Evolutionary conservation across 2,888 invertebrate species (phyloP), one percentile per base, ranked within the genome.

Genomic region (Lasioglossum zephyrum): DNA sequence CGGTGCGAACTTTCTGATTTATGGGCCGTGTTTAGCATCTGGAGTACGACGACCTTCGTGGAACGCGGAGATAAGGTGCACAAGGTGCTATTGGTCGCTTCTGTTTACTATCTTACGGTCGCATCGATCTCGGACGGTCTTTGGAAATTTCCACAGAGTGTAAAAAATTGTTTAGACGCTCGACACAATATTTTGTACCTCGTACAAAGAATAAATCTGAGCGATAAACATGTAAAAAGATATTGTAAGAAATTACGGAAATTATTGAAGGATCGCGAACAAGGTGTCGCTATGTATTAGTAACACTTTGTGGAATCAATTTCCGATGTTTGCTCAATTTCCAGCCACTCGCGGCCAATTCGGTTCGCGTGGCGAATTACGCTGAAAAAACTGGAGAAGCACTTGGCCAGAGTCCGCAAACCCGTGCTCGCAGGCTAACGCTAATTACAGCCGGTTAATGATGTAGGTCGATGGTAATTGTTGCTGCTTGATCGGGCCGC

Each of bases 401-500:
- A 44, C 60, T 84, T 44, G 41, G 49, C 69, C 63, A 44, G 49
- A 60, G 60, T 74, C 49, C 74, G 36, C 60, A 41, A 36, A 31
- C 47, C 69, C 81, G 66, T 47, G 76, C 60, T 22, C 53, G 49
- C 13, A 41, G 22, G 18, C 22, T 49, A 83, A 77, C 53, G 84
- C 74, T 83, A 78, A 84, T 83, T 78, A 70, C 49, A 70, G 16
- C 41, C n/a, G 39, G 63, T 31, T 74, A 82, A 84, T 53, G 83
- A 84, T 84, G 77, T 82, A 82, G 84, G 84, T 84, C 84, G 84
- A 83, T 63, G 77, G 77, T 78, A 82, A 84, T 84, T 82, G 82
- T 83, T 83, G 74, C 69, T 60, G 77, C 69, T 53, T 49, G 83
- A 84, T 84, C 78, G 49, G 73, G 11, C 44, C 70, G 70, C 74